Conservation (phyloP, 2,113 vertebrate species). For the Otolemur garnettii region DNA sequence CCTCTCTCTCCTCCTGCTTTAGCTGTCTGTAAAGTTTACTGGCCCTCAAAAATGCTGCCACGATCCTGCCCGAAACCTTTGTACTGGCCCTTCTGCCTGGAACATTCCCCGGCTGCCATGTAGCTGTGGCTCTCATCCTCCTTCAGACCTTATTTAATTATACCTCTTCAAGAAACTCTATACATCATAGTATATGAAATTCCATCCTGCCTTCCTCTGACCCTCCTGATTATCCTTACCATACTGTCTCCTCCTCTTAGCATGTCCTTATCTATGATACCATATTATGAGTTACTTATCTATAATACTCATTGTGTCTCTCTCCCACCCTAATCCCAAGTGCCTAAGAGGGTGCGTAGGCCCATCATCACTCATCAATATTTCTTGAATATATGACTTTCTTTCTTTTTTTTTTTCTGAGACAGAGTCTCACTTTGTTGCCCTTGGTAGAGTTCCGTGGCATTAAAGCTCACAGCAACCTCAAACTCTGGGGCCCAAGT, state of each 20-base stretch:
- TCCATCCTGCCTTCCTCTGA: neutral
- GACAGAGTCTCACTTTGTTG: too few relatives aligned
- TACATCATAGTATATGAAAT: neutral
- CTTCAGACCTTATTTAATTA: neutral
- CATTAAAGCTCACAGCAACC: too few relatives aligned
- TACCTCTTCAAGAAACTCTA: neutral
- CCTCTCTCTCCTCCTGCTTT: neutral
- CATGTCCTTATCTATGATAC: neutral
- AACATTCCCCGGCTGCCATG: neutral
- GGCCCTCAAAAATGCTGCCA: neutral
- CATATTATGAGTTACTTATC: neutral
- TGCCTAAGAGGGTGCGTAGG: neutral
- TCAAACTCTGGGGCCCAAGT: too few relatives aligned
- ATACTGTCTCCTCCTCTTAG: neutral
- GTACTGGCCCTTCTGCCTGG: neutral
- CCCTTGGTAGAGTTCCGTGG: too few relatives aligned
- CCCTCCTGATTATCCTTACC: neutral
- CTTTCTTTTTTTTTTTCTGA: neutral
- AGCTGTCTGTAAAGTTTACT: neutral
- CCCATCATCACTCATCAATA: neutral
- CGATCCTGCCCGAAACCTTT: neutral
- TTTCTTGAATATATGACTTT: conserved; percentile 8
- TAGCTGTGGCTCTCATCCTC: neutral
- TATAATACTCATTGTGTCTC: neutral
- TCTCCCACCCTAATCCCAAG: neutral